Evolutionary conservation across 1,140 invertebrate species (phyloP).

Genomic region (Wiebesia pumilae): DNA sequence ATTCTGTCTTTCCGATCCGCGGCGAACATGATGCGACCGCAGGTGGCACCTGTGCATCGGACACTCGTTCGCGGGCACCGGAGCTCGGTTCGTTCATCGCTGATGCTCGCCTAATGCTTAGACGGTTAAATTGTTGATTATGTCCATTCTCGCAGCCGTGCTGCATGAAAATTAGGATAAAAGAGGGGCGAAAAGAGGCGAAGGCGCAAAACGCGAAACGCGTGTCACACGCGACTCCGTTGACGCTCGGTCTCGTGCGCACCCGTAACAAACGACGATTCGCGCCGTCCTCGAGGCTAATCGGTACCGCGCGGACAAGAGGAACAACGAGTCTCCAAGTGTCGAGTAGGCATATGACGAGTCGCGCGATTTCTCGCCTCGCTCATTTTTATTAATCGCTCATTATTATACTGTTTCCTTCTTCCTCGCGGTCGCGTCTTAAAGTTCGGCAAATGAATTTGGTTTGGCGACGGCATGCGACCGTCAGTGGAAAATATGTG

Average conservation of each 20-base stretch:
- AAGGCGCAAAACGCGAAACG: background rate
- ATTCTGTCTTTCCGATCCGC: constrained; percentile 75
- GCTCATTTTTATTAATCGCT: too few relatives aligned
- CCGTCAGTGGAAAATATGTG: too few relatives aligned
- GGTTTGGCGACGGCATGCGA: too few relatives aligned
- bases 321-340: too few relatives aligned
- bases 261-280: too few relatives aligned
- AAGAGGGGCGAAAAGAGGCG: constrained; percentile 46
- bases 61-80: background rate
- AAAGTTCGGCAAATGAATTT: too few relatives aligned
- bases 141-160: constrained; percentile 73
- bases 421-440: too few relatives aligned
- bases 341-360: too few relatives aligned
- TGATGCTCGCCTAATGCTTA: constrained; percentile 60
- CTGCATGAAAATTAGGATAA: constrained; percentile 60
- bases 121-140: constrained; percentile 75
- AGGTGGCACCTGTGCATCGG: constrained; percentile 37
- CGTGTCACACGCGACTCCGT: constrained; percentile 15
- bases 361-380: too few relatives aligned
- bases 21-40: constrained; percentile 62
- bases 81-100: background rate
- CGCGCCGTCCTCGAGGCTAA: background rate
- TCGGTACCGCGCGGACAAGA: background rate
- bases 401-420: too few relatives aligned
- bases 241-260: too few relatives aligned